Evolutionary conservation across 1,140 invertebrate species (phyloP).

Genomic region (Drosophila elegans): DNA sequence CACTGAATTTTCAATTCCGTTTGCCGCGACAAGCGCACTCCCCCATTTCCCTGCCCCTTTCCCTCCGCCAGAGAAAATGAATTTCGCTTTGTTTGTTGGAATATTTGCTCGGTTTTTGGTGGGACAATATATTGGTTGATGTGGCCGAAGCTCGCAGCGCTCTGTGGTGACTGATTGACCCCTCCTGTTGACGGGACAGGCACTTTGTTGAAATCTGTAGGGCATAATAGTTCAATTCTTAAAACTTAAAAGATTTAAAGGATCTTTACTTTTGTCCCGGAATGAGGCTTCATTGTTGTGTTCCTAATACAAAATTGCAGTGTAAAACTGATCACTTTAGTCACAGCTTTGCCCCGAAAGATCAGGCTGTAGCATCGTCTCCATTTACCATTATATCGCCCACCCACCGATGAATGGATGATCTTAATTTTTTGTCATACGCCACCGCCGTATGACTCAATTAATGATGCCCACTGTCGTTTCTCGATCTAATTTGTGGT

Average conservation of each 20-base stretch:
- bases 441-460: slow-evolving; percentile 53
- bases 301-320: too few relatives aligned
- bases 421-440: slow-evolving; percentile 34
- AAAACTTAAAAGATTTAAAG: slow-evolving; percentile 33
- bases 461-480: slow-evolving; percentile 49
- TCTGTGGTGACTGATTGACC: slow-evolving; percentile 68
- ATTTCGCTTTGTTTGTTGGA: slow-evolving; percentile 81
- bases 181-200: slow-evolving; percentile 8
- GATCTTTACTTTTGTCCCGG: background rate
- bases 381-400: slow-evolving; percentile 50
- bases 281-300: background rate
- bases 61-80: slow-evolving; percentile 58
- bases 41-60: background rate
- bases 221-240: slow-evolving; percentile 13
- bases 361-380: slow-evolving; percentile 61
- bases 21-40: slow-evolving; percentile 72
- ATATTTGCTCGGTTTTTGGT: slow-evolving; percentile 59
- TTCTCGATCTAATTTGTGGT: slow-evolving; percentile 22
- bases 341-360: slow-evolving; percentile 56
- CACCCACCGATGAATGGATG: slow-evolving; percentile 41
- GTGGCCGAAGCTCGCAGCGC: slow-evolving; percentile 21
- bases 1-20: slow-evolving; percentile 78
- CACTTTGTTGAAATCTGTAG: slow-evolving; percentile 33
- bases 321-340: slow-evolving; percentile 1
- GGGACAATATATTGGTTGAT: slow-evolving; percentile 68